These are phyloP conservation scores for Linnaemya tessellans DNA, from an alignment of 2,888 invertebrate species.

Conservation along the genomic window DNA sequence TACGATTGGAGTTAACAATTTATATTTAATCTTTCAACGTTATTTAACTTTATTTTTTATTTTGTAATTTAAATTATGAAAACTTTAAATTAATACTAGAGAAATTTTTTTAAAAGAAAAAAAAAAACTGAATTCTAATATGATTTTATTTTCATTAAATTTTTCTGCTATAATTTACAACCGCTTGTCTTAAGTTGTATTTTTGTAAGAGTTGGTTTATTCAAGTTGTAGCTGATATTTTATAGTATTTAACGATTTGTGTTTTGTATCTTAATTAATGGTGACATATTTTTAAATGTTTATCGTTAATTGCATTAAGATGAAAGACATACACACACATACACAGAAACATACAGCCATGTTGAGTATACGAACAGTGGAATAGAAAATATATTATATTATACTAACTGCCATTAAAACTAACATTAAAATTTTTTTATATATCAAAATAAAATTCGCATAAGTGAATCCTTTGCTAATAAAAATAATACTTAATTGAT, in stretches of 20 bases:
- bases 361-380: neutral
- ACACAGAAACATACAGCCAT: neutral
- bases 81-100: neutral
- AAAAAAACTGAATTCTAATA: slow-evolving; percentile 35
- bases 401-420: neutral
- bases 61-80: neutral
- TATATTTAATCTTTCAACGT: slow-evolving; percentile 41
- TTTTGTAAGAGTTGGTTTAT: slow-evolving; percentile 3
- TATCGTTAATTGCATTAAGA: slow-evolving; percentile 70
- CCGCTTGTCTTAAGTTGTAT: neutral
- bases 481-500: no score
- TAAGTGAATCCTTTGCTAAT: neutral
- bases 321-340: neutral
- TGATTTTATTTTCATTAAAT: slow-evolving; percentile 5
- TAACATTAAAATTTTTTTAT: slow-evolving; percentile 18
- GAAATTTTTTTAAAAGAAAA: neutral
- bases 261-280: slow-evolving; percentile 73
- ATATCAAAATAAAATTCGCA: slow-evolving; percentile 7
- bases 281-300: slow-evolving; percentile 73
- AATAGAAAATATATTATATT: neutral
- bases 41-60: slow-evolving; percentile 19
- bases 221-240: slow-evolving; percentile 26
- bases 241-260: slow-evolving; percentile 70
- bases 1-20: slow-evolving; percentile 24
- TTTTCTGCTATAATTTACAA: neutral